phyloP scores from a whole-genome alignment of 2,113 vertebrate species.

The Menidia beryllina region DNA sequence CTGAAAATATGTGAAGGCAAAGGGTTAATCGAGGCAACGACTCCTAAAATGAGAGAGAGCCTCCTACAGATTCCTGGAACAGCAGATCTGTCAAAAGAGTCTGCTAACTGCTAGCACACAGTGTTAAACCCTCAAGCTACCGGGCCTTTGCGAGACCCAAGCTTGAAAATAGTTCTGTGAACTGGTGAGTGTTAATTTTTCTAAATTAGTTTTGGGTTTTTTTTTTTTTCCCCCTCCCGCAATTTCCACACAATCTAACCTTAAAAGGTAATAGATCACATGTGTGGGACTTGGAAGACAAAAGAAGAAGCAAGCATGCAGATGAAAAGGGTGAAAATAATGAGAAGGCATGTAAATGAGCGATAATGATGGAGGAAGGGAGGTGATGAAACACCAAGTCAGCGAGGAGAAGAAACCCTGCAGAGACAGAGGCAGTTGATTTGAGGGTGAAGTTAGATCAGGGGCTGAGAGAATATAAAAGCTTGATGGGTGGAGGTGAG shows the following conservation, averaged over 20 bases:
- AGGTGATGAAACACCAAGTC: conserved; percentile 65
- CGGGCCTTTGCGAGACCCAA: too few relatives aligned
- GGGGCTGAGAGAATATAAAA: conserved; percentile 53
- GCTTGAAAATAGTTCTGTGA: too few relatives aligned
- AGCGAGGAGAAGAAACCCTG: conserved; percentile 49
- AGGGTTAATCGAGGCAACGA: too few relatives aligned
- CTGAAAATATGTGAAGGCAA: too few relatives aligned
- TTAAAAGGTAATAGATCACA: conserved; percentile 19
- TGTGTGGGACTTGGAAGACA: conserved; percentile 44
- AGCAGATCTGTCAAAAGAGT: too few relatives aligned
- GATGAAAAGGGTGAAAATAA: conserved; percentile 27
- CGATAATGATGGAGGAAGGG: conserved; percentile 16
- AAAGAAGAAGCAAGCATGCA: not conserved
- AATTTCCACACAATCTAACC: conserved; percentile 1
- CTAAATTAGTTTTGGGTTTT: not conserved
- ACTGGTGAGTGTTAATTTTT: too few relatives aligned
- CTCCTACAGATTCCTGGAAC: too few relatives aligned
- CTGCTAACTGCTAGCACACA: too few relatives aligned
- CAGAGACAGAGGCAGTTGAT: conserved; percentile 37
- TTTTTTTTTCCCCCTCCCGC: too few relatives aligned
- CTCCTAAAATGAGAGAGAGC: too few relatives aligned
- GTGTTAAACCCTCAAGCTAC: too few relatives aligned
- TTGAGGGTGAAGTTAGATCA: conserved; percentile 48
- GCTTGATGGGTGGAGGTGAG: conserved; percentile 49
- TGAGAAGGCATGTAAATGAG: conserved; percentile 27